These are phyloP conservation scores for Mastomys natalensis DNA, from an alignment of 2,113 vertebrate genomes.

Conservation along the genomic window DNA sequence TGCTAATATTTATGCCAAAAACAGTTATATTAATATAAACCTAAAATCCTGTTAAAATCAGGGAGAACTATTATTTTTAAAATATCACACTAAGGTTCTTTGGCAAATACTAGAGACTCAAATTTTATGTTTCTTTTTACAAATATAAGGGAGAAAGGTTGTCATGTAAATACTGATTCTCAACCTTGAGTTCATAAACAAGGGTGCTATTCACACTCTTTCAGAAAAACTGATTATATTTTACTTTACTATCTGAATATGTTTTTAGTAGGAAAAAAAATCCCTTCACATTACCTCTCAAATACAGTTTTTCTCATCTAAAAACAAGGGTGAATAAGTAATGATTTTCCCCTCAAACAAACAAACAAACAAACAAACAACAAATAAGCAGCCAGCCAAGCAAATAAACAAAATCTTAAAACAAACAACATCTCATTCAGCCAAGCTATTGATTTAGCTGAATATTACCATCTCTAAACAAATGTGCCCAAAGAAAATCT, in stretches of 20 bases:
- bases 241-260: neutral
- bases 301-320: slow-evolving; percentile 44
- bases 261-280: slow-evolving; percentile 15
- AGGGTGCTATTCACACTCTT: neutral
- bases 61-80: slow-evolving; percentile 70
- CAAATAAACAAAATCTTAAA: neutral
- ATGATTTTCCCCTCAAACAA: slow-evolving; percentile 57
- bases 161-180: neutral
- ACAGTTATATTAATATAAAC: slow-evolving; percentile 80
- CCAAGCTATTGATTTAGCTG: slow-evolving; percentile 5
- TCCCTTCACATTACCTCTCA: neutral
- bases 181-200: slow-evolving; percentile 13
- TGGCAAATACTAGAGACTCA: slow-evolving; percentile 62
- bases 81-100: slow-evolving; percentile 76
- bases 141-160: neutral
- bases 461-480: slow-evolving; percentile 16
- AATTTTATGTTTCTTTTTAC: slow-evolving; percentile 76
- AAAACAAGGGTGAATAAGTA: neutral
- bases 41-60: slow-evolving; percentile 80
- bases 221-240: neutral
- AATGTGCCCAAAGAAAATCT: neutral
- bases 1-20: slow-evolving; percentile 84
- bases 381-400: neutral
- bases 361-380: slow-evolving; percentile 73
- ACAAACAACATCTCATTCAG: neutral